Percentiles rank a stretch among this genome's conserved stretches.
These are phyloP conservation scores for Tetranychus truncatus DNA, from an alignment of 2,888 invertebrate genomes.

Conservation along the genomic window DNA sequence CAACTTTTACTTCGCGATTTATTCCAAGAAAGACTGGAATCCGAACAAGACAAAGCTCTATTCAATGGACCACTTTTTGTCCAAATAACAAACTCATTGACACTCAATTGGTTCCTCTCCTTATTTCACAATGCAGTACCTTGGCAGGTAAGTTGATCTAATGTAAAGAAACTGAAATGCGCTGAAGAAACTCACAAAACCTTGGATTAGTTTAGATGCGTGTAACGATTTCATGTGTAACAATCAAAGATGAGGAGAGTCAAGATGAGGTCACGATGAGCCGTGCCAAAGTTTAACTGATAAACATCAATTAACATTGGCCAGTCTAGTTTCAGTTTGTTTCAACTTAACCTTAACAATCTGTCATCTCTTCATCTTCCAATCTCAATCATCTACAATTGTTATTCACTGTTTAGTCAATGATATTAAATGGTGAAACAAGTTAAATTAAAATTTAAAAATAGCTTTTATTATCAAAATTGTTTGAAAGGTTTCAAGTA, in stretches of 20 bases:
- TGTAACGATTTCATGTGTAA: not conserved
- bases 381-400: too few relatives aligned
- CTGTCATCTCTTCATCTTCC: not conserved
- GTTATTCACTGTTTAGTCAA: too few relatives aligned
- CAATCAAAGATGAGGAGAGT: not conserved
- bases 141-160: constrained; percentile 17
- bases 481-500: not conserved
- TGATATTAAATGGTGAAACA: too few relatives aligned
- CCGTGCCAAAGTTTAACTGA: not conserved
- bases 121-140: constrained; percentile 18
- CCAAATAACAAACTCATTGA: constrained; percentile 15
- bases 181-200: not conserved
- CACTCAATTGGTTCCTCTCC: constrained; percentile 20
- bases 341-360: not conserved
- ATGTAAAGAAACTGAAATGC: not conserved
- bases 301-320: not conserved
- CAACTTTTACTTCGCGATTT: constrained; percentile 17
- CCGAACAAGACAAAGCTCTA: not conserved
- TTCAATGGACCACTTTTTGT: constrained; percentile 9
- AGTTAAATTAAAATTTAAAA: too few relatives aligned
- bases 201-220: too few relatives aligned
- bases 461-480: too few relatives aligned
- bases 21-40: not conserved
- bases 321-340: not conserved
- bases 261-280: not conserved